These are phyloP conservation scores for Drosophila asahinai DNA, from an alignment of 1,140 invertebrate genomes.

Conservation along the genomic window DNA sequence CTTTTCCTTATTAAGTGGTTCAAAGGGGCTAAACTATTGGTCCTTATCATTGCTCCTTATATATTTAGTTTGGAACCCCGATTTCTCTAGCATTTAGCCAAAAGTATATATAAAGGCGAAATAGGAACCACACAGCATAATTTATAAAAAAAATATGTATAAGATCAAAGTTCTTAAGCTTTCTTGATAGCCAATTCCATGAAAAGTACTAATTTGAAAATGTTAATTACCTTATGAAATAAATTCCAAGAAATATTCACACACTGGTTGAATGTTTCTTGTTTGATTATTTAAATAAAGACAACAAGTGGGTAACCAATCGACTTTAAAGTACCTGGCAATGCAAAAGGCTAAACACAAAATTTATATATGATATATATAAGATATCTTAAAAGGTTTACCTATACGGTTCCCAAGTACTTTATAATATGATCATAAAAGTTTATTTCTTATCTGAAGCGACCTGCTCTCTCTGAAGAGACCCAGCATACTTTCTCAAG, in stretches of 20 bases:
- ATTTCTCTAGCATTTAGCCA: too few species aligned
- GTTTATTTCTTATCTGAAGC: too few species aligned
- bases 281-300: neutral
- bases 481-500: neutral
- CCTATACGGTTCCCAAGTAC: too few species aligned
- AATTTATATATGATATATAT: too few species aligned
- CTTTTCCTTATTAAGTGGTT: too few species aligned
- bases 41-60: too few species aligned
- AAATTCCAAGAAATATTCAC: neutral
- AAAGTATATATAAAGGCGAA: too few species aligned
- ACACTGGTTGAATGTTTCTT: neutral
- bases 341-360: neutral
- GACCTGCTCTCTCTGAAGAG: neutral
- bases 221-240: neutral
- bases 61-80: too few species aligned
- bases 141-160: neutral
- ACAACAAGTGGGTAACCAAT: neutral
- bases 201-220: neutral
- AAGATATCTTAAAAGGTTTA: too few species aligned
- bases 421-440: too few species aligned
- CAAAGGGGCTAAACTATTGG: too few species aligned
- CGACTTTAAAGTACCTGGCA: neutral
- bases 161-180: neutral
- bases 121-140: neutral
- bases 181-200: neutral